These are phyloP conservation scores for Brienomyrus longianalis DNA, from an alignment of 2,113 vertebrate genomes.

Conservation along the genomic window DNA sequence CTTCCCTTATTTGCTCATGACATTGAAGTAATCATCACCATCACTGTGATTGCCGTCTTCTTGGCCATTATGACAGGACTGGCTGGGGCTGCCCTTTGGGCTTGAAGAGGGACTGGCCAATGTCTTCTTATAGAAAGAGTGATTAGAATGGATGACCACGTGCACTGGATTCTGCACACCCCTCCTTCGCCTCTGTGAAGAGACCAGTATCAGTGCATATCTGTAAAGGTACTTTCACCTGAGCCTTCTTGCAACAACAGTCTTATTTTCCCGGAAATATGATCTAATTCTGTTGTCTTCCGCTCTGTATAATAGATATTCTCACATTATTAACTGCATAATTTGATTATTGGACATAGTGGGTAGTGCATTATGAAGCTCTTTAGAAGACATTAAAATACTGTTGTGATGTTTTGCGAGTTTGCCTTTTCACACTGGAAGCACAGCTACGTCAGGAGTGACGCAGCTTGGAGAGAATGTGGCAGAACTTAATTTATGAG, in stretches of 20 bases:
- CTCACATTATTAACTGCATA: neutral
- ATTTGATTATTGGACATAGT: neutral
- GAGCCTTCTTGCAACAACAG: neutral
- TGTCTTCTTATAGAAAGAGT: neutral
- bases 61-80: neutral
- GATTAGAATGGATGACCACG: neutral
- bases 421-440: neutral
- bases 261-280: neutral
- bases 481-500: neutral
- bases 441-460: neutral
- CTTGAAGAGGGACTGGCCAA: neutral
- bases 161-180: constrained; percentile 7
- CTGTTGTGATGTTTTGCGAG: neutral
- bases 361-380: neutral
- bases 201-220: neutral
- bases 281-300: neutral
- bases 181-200: neutral
- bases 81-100: neutral
- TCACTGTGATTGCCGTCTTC: neutral
- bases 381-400: neutral
- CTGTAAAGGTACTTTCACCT: neutral
- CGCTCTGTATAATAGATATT: neutral
- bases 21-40: constrained; percentile 10
- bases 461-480: neutral
- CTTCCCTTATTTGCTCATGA: neutral